Conservation (phyloP, 2,888 invertebrate genomes). For the Sympetrum striolatum region DNA sequence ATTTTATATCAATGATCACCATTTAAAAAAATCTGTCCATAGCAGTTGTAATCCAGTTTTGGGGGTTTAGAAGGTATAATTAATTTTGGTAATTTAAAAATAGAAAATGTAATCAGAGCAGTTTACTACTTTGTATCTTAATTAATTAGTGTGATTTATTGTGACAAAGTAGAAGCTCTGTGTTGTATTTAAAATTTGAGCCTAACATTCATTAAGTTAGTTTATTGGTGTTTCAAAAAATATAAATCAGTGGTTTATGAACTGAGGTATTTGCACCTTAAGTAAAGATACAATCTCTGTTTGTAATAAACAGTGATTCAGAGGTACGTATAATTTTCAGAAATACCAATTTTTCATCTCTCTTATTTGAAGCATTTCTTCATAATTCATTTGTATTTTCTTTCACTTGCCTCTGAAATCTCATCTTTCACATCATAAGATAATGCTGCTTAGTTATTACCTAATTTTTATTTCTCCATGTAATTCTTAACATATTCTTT, state of each 20-base stretch:
- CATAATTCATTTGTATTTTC: too few species aligned
- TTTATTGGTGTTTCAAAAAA: constrained; percentile 2
- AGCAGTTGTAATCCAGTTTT: neutral
- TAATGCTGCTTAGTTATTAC: too few species aligned
- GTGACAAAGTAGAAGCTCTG: neutral
- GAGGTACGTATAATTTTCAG: too few species aligned
- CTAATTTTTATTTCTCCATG: too few species aligned
- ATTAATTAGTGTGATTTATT: neutral
- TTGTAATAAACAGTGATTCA: too few species aligned
- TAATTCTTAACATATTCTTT: too few species aligned
- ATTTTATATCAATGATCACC: neutral
- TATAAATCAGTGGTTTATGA: neutral
- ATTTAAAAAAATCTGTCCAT: neutral
- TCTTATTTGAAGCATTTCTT: too few species aligned
- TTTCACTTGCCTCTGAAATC: too few species aligned
- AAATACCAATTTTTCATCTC: too few species aligned
- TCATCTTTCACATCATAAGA: too few species aligned
- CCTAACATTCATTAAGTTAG: neutral
- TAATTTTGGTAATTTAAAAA: neutral
- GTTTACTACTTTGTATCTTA: neutral
- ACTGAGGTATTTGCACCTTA: too few species aligned
- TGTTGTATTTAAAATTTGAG: constrained; percentile 21
- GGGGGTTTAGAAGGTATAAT: neutral
- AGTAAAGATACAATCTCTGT: too few species aligned
- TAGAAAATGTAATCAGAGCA: neutral